Percentiles rank a stretch among this genome's conserved stretches.
These are phyloP conservation scores for Microcebus jonahi DNA, from an alignment of 2,113 vertebrate genomes.

Conservation along the genomic window DNA sequence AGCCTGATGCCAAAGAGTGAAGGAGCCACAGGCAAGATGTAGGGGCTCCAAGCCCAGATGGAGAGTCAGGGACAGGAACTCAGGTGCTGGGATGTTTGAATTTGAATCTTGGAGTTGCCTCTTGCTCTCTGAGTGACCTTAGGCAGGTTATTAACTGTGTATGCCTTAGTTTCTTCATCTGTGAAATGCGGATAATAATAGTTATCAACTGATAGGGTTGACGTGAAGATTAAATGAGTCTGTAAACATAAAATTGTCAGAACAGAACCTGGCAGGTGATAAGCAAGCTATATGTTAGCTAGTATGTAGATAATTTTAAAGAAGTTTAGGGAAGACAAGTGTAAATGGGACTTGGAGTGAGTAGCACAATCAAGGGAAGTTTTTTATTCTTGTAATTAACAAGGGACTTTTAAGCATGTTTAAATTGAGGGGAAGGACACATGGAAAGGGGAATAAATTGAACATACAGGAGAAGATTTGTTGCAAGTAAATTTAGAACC, in stretches of 20 bases:
- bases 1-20: background rate
- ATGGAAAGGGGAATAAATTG: background rate
- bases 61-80: background rate
- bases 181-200: too few species aligned
- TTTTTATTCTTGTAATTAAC: background rate
- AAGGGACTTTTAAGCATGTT: background rate
- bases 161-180: background rate
- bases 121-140: background rate
- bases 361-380: background rate
- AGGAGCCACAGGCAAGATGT: too few species aligned
- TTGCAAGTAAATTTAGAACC: background rate
- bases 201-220: too few species aligned
- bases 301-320: background rate
- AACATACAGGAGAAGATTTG: background rate
- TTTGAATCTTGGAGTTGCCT: background rate
- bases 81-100: background rate
- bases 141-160: background rate
- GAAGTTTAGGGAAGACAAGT: background rate
- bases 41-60: background rate
- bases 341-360: background rate
- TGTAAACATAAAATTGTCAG: background rate
- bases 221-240: background rate
- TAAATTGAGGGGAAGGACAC: background rate
- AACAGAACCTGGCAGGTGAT: background rate
- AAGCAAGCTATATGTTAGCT: background rate